Evolutionary conservation across 2,888 invertebrate genomes (phyloP).

Genomic region (Xylocampa areola): DNA sequence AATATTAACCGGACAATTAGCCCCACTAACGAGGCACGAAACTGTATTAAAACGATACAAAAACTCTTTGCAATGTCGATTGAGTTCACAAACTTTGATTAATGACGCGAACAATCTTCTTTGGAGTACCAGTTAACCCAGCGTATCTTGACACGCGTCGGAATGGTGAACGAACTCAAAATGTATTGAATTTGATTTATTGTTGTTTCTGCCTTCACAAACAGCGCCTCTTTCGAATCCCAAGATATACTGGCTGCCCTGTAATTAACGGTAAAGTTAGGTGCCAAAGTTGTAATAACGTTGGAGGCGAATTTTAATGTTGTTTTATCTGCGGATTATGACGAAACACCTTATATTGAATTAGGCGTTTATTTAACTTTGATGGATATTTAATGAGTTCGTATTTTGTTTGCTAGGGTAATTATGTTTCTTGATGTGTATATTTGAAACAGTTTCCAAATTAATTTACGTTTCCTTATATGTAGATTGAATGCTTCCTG

Average conservation of each 20-base stretch:
- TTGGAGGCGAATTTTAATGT: constrained; percentile 10
- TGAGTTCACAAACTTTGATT: constrained; percentile 46
- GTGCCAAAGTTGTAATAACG: constrained; percentile 26
- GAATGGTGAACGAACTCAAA: constrained; percentile 10
- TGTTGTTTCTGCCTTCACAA: constrained; percentile 8
- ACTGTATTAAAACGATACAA: constrained; percentile 48
- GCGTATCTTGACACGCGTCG: constrained; percentile 7
- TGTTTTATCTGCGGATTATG: constrained; percentile 32
- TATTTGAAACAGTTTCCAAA: constrained; percentile 3
- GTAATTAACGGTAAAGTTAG: constrained; percentile 21
- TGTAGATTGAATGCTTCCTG: background rate
- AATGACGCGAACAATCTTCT: constrained; percentile 37
- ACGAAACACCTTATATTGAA: constrained; percentile 6
- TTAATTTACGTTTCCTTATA: constrained; percentile 7
- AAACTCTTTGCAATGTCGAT: constrained; percentile 35
- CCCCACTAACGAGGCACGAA: constrained; percentile 38
- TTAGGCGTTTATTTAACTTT: constrained; percentile 7
- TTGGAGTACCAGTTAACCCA: constrained; percentile 14
- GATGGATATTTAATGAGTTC: background rate
- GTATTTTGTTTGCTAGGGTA: constrained; percentile 1
- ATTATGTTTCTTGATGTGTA: background rate
- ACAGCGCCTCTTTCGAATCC: constrained; percentile 11
- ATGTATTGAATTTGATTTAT: constrained; percentile 18
- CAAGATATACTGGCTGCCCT: constrained; percentile 19
- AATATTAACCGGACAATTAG: constrained; percentile 38